Percentiles rank a stretch among this genome's conserved stretches.
These are phyloP conservation scores for Nebria salina DNA, from an alignment of 2,888 invertebrate species.

Conservation along the genomic window DNA sequence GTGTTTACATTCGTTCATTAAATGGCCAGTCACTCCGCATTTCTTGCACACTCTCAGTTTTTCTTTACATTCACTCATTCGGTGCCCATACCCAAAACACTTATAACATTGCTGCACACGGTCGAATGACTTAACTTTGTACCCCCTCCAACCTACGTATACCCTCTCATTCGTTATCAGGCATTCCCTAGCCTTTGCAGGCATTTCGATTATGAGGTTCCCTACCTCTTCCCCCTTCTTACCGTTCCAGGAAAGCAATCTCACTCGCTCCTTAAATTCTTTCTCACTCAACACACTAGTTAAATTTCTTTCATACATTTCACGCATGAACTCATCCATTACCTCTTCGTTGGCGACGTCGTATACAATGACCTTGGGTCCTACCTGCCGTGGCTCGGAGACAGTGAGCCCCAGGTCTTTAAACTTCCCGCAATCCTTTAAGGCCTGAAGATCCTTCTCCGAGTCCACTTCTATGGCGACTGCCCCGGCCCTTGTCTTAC, in stretches of 20 bases:
- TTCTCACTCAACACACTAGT: neutral
- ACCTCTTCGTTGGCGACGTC: neutral
- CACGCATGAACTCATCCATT: neutral
- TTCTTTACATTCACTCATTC: no score
- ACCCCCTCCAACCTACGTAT: neutral
- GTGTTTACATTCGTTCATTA: neutral
- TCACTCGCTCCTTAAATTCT: conserved; percentile 4
- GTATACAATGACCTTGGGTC: neutral
- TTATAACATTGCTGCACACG: neutral
- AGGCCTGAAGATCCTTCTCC: neutral
- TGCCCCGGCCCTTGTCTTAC: neutral
- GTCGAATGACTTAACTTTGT: neutral
- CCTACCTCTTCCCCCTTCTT: neutral
- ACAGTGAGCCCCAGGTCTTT: neutral
- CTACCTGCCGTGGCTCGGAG: neutral
- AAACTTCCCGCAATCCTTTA: neutral
- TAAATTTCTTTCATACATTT: neutral
- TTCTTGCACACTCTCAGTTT: no score
- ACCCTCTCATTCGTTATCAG: neutral
- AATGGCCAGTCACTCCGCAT: neutral
- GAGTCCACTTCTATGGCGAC: neutral
- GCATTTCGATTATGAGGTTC: neutral
- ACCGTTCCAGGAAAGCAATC: neutral
- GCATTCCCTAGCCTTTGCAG: neutral
- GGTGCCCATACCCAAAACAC: no score